Evolutionary conservation across 2,113 vertebrate genomes (phyloP), one percentile per base, ranked within the genome.

Genomic region (Dipodomys ordii): DNA sequence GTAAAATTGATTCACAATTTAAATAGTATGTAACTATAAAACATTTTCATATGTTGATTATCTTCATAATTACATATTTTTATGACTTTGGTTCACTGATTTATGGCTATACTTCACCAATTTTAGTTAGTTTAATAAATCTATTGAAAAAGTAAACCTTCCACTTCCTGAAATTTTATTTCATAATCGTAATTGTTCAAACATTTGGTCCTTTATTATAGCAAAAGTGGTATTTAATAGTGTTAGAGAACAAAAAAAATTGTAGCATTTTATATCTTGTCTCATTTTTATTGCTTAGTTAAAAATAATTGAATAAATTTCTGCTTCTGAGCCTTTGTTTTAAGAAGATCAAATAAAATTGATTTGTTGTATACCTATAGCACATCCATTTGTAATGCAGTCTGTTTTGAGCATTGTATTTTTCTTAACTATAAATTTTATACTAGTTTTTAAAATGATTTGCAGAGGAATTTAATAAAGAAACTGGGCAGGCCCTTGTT

Each of bases 381-480:
- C 85, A 73, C n/a, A 22, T 57, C 28, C 30, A 71, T 73, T 93
- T 81, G 6, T 78, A 91, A 89, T 87, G n/a, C 4, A 28, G 67
- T 83, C n/a, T 78, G 2, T 89, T 95, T 95, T 91, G 78, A 95
- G 72, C 23, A 86, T 93, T 93, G 60, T 27, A 76, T 90, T 93
- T 93, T 92, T 73, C 73, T 90, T 83, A 93, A 76, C 79, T 82
- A 60, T 77, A 94, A 87, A 93, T 94, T 92, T 94, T 81, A 93
- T 91, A 92, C 57, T 93, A 53, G 69, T 95, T 93, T 96, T 72
- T 90, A 0, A 49, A 65, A 96, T 97, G 28, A 93, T 95, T 96
- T 94, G 2, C 98, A 99, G 99, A 99, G 93, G 99, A 99, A 84
- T 99, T 99, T 92, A 99, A 99, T 97, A 99, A 99, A 93, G 99